phyloP scores from a whole-genome alignment of 2,113 vertebrate species.

The Eudyptes chrysolophus region DNA sequence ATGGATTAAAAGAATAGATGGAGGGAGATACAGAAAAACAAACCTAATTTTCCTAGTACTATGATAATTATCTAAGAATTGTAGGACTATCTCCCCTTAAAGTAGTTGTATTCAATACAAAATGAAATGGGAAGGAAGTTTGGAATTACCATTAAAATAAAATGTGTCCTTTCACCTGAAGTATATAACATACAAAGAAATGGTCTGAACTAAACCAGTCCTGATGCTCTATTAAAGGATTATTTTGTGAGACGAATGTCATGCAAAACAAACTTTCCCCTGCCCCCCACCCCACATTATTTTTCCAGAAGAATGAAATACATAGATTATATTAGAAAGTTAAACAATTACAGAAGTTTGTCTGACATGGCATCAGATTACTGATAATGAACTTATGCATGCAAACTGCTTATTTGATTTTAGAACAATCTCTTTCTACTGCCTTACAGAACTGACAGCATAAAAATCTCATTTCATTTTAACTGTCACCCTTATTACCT shows the following conservation, averaged over 20 bases:
- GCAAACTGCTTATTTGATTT: not conserved
- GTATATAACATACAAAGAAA: not conserved
- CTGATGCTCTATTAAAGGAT: not conserved
- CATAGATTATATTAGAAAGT: too few relatives aligned
- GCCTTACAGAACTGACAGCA: not conserved
- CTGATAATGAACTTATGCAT: not conserved
- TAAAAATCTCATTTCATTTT: not conserved
- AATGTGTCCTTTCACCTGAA: not conserved
- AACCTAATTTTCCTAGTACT: not conserved
- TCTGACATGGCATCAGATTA: not conserved
- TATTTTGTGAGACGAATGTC: not conserved
- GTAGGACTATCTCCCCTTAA: not conserved
- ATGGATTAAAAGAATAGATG: not conserved
- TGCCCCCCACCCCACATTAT: fast-evolving
- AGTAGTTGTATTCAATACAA: not conserved
- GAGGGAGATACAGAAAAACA: not conserved
- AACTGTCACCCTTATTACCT: not conserved
- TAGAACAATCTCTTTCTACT: not conserved
- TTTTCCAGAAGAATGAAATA: not conserved
- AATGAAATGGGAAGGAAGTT: not conserved
- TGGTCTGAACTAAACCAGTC: not conserved
- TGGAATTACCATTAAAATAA: not conserved
- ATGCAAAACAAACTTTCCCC: not conserved
- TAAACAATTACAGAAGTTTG: not conserved
- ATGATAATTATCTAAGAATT: not conserved